Conservation (phyloP, 1,140 invertebrate species). For the Drosophila watanabei region DNA sequence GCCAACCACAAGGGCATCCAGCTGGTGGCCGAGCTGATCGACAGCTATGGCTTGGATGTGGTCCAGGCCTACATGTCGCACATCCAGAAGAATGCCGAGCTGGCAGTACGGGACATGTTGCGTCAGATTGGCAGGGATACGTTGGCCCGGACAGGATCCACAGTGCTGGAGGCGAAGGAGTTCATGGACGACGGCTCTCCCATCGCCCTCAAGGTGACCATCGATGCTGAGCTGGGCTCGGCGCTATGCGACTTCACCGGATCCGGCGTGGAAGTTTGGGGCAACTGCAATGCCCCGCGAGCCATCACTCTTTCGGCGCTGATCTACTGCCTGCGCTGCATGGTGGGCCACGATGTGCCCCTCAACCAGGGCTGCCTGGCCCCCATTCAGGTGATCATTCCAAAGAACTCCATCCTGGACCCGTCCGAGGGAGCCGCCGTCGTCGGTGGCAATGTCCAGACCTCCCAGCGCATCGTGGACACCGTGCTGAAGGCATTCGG, state of each 20-base stretch:
- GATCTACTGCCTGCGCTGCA: conserved; percentile 99
- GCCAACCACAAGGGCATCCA: conserved; percentile 98
- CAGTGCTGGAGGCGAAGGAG: conserved; percentile 91
- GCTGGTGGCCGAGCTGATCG: conserved; percentile 96
- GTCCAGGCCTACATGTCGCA: conserved; percentile 99
- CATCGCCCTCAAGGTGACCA: conserved; percentile 90
- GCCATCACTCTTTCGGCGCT: conserved; percentile 98
- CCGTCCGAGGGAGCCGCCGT: conserved; percentile 98
- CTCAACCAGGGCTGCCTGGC: conserved; percentile 97
- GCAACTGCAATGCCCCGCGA: conserved; percentile 98
- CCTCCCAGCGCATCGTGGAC: conserved; percentile 98
- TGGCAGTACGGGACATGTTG: conserved; percentile 97
- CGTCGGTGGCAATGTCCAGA: conserved; percentile 99
- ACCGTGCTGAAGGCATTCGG: conserved; percentile 97
- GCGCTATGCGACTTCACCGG: conserved; percentile 97
- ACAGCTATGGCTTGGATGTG: conserved; percentile 95
- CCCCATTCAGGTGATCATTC: conserved; percentile 94
- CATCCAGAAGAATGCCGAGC: conserved; percentile 97
- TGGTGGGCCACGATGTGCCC: conserved; percentile 98
- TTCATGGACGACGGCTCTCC: conserved; percentile 98
- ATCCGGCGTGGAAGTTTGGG: conserved; percentile 96
- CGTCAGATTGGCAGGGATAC: conserved; percentile 87
- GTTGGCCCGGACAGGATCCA: conserved; percentile 86
- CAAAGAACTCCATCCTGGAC: conserved; percentile 93
- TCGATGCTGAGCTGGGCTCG: conserved; percentile 92